A percentile compares a stretch with the other conserved stretches of the same genome.
Conservation (phyloP, 2,797 vertebrate genomes). For the Sebastes minor region DNA sequence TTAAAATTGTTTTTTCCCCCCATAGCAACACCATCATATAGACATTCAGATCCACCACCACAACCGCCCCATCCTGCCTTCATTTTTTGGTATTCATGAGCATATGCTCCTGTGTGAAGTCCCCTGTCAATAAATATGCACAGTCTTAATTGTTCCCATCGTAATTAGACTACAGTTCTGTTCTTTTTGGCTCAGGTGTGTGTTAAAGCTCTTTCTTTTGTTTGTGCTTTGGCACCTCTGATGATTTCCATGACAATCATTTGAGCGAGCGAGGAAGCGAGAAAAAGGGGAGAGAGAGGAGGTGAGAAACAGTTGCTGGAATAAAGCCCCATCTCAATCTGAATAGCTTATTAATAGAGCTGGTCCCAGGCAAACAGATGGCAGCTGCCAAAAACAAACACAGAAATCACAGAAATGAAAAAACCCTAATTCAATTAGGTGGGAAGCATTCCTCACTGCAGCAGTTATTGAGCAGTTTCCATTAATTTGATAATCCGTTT, state of each 20-base stretch:
- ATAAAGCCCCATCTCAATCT: conserved; percentile 78
- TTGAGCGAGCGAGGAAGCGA: conserved; percentile 62
- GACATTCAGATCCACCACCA: conserved; percentile 32
- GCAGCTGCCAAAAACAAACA: conserved; percentile 81
- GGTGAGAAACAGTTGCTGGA: conserved; percentile 78
- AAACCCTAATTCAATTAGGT: conserved; percentile 80
- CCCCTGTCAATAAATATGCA: conserved; percentile 81
- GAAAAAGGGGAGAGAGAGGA: conserved; percentile 49
- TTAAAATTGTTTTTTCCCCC: not conserved
- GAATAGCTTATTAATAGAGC: conserved; percentile 83
- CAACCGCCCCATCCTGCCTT: conserved; percentile 25
- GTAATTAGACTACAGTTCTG: conserved; percentile 79
- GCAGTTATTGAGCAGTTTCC: conserved; percentile 77
- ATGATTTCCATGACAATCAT: conserved; percentile 83
- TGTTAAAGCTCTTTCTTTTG: conserved; percentile 76
- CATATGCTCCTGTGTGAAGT: conserved; percentile 80
- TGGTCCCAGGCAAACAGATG: conserved; percentile 81
- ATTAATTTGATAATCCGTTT: conserved; percentile 81
- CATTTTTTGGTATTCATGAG: conserved; percentile 76
- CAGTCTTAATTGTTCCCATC: conserved; percentile 78
- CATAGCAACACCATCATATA: conserved; percentile 28
- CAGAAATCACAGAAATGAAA: conserved; percentile 77
- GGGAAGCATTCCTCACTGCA: conserved; percentile 73
- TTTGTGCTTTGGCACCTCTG: conserved; percentile 77
- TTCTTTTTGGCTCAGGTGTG: conserved; percentile 81